Evolutionary conservation across 2,888 invertebrate genomes (phyloP).

Genomic region (Drosophila phalerata): DNA sequence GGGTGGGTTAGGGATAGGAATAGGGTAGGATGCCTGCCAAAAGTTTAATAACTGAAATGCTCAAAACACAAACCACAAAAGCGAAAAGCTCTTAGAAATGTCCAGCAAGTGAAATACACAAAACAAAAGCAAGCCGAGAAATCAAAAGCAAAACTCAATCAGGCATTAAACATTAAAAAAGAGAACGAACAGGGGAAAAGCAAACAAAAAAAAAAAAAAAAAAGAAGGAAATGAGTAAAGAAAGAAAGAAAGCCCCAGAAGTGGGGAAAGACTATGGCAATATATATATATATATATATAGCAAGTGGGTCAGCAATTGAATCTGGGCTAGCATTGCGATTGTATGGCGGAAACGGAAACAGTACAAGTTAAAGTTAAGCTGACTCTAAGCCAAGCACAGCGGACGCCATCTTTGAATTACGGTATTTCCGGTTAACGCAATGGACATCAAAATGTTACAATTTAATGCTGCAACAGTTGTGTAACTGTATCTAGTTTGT

Average conservation of each 20-base stretch:
- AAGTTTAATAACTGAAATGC: conserved; percentile 78
- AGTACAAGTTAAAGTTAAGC: conserved; percentile 67
- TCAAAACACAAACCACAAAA: conserved; percentile 76
- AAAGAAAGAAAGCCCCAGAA: conserved; percentile 18
- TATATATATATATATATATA: no score
- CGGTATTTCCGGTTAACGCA: conserved; percentile 71
- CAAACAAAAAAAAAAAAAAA: not conserved
- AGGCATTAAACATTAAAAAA: conserved; percentile 79
- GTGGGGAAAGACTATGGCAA: conserved; percentile 6
- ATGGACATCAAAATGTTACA: conserved; percentile 59
- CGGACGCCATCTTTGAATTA: conserved; percentile 69
- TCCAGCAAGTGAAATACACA: conserved; percentile 45
- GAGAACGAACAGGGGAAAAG: conserved; percentile 36
- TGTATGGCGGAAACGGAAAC: conserved; percentile 58
- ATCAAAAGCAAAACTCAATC: conserved; percentile 80
- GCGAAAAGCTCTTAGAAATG: conserved; percentile 62
- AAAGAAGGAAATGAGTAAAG: conserved; percentile 1
- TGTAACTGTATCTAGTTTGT: conserved; percentile 8
- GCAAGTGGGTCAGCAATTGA: conserved; percentile 25
- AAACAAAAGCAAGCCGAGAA: conserved; percentile 70
- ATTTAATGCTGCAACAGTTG: conserved; percentile 49
- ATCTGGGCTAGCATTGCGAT: conserved; percentile 18
- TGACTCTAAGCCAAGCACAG: conserved; percentile 28
- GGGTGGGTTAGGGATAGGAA: no score
- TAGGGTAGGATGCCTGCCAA: conserved; percentile 21